Base-by-base conservation (phyloP, 2,888 invertebrate genomes). In the Eupeodes latifasciatus region DNA sequence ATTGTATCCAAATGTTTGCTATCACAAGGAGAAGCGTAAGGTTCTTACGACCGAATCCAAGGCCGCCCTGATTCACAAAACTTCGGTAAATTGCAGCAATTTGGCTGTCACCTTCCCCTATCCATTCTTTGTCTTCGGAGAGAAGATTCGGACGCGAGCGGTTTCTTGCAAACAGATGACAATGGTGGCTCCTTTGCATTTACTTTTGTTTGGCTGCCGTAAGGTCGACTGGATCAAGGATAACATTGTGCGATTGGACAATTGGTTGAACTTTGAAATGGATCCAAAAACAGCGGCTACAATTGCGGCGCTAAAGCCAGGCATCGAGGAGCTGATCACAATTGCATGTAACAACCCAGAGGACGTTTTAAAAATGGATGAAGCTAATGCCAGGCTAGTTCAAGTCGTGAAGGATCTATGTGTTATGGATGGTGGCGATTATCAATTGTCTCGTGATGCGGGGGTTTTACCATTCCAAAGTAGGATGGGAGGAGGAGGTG, bases 61-160 rank as follows among this genome's bases (percentile, higher is more conserved):
- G 92, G 96, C 97, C 0, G 99, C 99, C 0, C 94, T 99, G 2
- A 97, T 99, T 87, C 98, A 99, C 94, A 99, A 99, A 94, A 98
- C 98, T 0, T 99, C 99, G 0, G 98, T 99, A 4, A 99, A 99
- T 94, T 98, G 98, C 93, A 96, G 96, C 91, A 97, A 97, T 92
- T 94, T 95, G 72, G 97, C 97, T 71, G 96, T 97, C 82, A 95
- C 95, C 89, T 99, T 99, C 92, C 97, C 97, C 0, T 98, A 97
- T 89, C 99, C 99, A 0, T 97, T 99, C 93, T 99, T 99, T 93
- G 97, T 99, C 80, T 99, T 99, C 93, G 99, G 99, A 0, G 99
- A 99, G 94, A 99, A 99, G 95, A 98, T 99, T 79, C 96, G 99
- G 77, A 99, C 99, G 0, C 95, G 98, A 77, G 98, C 99, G 0